Conservation (phyloP, 2,797 vertebrate genomes). For the Spondyliosoma cantharus region DNA sequence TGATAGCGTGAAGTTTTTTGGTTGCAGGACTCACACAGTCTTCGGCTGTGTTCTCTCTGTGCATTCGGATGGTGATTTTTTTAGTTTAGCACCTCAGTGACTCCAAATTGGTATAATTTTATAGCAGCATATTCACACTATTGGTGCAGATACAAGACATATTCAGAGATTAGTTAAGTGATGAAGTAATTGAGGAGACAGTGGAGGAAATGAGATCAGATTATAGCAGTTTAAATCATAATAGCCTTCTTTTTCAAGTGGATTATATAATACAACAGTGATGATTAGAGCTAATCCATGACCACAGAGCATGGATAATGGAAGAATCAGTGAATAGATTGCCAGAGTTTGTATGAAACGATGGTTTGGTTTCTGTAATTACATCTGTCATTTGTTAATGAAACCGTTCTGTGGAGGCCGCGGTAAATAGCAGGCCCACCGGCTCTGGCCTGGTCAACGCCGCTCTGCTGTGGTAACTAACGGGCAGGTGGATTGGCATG, state of each 20-base stretch:
- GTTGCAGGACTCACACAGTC: not conserved
- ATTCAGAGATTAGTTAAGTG: slow-evolving; percentile 52
- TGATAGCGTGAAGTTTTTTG: not conserved
- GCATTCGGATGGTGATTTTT: not conserved
- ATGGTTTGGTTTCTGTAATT: slow-evolving; percentile 56
- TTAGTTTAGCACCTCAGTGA: not conserved
- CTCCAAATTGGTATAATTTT: slow-evolving; percentile 12
- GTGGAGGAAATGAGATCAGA: slow-evolving; percentile 69
- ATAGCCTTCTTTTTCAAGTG: slow-evolving; percentile 60
- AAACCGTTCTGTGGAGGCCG: slow-evolving; percentile 24
- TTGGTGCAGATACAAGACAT: slow-evolving; percentile 24
- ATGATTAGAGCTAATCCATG: slow-evolving; percentile 72
- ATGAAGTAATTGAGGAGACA: slow-evolving; percentile 67
- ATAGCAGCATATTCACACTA: slow-evolving; percentile 33
- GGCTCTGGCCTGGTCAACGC: slow-evolving; percentile 8
- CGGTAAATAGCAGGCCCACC: slow-evolving; percentile 26
- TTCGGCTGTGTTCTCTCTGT: not conserved
- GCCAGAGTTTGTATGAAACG: slow-evolving; percentile 44
- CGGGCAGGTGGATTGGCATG: slow-evolving; percentile 18
- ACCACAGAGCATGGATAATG: slow-evolving; percentile 59
- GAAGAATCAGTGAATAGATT: slow-evolving; percentile 47
- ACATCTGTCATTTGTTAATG: slow-evolving; percentile 48
- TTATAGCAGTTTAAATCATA: slow-evolving; percentile 67
- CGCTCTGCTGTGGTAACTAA: slow-evolving; percentile 37
- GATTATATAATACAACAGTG: slow-evolving; percentile 66